phyloP scores from a whole-genome alignment of 1,140 invertebrate species.

The Cydia amplana region DNA sequence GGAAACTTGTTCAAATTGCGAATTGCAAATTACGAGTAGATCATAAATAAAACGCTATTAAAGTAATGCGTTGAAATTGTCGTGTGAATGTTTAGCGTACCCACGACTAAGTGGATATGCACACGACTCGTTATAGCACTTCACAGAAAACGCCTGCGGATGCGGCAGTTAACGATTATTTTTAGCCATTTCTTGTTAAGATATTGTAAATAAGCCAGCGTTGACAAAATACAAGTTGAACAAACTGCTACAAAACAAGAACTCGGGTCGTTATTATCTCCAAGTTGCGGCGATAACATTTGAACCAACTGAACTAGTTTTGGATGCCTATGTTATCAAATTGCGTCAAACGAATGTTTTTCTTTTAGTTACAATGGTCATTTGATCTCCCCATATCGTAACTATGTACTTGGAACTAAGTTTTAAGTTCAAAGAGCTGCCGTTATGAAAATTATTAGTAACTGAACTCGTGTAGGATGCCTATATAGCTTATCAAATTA shows the following conservation, averaged over 20 bases:
- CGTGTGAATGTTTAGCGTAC: slow-evolving; percentile 35
- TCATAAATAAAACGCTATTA: slow-evolving; percentile 19
- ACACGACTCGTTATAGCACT: slow-evolving; percentile 41
- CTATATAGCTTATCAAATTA: too few species aligned
- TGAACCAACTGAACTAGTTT: slow-evolving; percentile 69
- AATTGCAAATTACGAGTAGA: slow-evolving; percentile 10
- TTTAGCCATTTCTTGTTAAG: slow-evolving; percentile 47
- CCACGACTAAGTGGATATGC: slow-evolving; percentile 7
- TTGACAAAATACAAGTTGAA: slow-evolving; percentile 64
- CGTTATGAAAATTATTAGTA: background rate
- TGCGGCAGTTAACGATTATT: slow-evolving; percentile 50
- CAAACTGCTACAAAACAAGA: slow-evolving; percentile 65
- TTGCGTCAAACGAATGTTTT: slow-evolving; percentile 65
- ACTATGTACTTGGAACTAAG: background rate
- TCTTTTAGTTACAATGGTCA: slow-evolving; percentile 33
- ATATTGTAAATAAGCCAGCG: slow-evolving; percentile 63
- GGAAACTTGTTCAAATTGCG: slow-evolving; percentile 14
- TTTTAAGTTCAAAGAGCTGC: background rate
- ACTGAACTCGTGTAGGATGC: background rate
- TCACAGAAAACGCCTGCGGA: slow-evolving; percentile 50
- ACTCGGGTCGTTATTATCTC: slow-evolving; percentile 55
- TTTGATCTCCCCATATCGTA: background rate
- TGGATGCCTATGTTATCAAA: slow-evolving; percentile 66
- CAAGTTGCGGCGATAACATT: slow-evolving; percentile 63
- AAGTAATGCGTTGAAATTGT: slow-evolving; percentile 19